Evolutionary conservation across 2,113 vertebrate species (phyloP).

Genomic region (Triplophysa rosa): DNA sequence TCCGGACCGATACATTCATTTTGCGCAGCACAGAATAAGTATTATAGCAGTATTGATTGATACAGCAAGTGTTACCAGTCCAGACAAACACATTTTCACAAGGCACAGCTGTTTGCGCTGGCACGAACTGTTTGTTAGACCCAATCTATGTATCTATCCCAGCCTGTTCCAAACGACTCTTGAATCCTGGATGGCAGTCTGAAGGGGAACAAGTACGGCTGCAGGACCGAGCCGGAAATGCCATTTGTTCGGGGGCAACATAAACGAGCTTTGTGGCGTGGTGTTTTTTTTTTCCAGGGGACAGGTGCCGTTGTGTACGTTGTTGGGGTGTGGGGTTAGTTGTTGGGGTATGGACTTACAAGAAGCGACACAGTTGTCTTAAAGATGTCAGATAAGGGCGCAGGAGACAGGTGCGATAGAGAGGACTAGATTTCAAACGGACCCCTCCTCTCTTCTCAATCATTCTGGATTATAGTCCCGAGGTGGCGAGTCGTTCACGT

Average conservation of each 20-base stretch:
- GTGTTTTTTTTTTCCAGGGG: constrained; percentile 59
- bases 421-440: constrained; percentile 70
- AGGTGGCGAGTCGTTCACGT: constrained; percentile 47
- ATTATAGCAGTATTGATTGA: constrained; percentile 62
- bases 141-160: constrained; percentile 47
- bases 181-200: constrained; percentile 62
- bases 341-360: constrained; percentile 59
- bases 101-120: constrained; percentile 56
- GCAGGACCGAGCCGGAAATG: constrained; percentile 61
- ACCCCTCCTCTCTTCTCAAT: constrained; percentile 44
- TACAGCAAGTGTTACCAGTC: constrained; percentile 57
- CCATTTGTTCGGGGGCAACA: constrained; percentile 74
- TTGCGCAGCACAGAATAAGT: constrained; percentile 65
- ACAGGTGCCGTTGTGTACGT: constrained; percentile 72
- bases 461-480: constrained; percentile 62
- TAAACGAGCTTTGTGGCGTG: constrained; percentile 71
- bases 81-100: constrained; percentile 64
- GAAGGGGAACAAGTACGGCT: constrained; percentile 59
- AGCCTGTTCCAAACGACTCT: constrained; percentile 58
- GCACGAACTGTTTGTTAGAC: constrained; percentile 49
- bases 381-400: constrained; percentile 73
- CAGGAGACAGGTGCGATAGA: constrained; percentile 78
- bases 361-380: constrained; percentile 73
- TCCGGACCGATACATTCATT: constrained; percentile 61
- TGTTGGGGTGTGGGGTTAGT: constrained; percentile 50